Evolutionary conservation across 2,797 vertebrate species (phyloP).

Genomic region (Dendrocincla tyrannina): DNA sequence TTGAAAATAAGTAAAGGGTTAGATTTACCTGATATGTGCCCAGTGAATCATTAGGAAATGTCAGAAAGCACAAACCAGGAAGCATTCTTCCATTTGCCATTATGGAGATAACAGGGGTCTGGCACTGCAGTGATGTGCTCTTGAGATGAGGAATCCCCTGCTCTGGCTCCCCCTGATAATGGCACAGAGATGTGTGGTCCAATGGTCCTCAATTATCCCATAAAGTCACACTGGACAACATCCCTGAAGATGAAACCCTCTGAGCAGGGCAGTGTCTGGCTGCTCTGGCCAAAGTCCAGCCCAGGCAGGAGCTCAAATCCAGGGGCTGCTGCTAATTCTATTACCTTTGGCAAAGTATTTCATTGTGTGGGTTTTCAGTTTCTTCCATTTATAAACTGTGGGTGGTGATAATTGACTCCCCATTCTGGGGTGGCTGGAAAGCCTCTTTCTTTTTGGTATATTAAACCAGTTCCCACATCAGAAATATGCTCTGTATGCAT

Average conservation of each 20-base stretch:
- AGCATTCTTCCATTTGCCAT: background rate
- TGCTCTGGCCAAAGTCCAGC: background rate
- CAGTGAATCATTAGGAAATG: background rate
- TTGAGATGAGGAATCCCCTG: background rate
- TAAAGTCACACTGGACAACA: background rate
- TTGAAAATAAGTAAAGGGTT: background rate
- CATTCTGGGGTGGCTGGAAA: background rate
- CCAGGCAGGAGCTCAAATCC: background rate
- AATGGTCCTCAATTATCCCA: background rate
- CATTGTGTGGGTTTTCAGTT: background rate
- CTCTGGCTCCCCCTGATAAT: background rate
- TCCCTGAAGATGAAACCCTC: background rate
- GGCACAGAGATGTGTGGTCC: background rate
- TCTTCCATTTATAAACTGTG: background rate
- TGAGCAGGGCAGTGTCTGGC: background rate
- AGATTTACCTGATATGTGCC: background rate
- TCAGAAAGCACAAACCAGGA: background rate
- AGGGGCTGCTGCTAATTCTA: background rate
- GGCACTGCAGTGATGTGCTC: background rate
- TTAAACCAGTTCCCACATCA: background rate
- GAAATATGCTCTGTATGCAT: background rate
- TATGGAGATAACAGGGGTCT: background rate
- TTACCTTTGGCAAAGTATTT: background rate
- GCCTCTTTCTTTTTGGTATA: background rate
- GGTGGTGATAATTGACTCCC: background rate